Conservation (phyloP, 1,140 invertebrate genomes). For the Portunus trituberculatus region DNA sequence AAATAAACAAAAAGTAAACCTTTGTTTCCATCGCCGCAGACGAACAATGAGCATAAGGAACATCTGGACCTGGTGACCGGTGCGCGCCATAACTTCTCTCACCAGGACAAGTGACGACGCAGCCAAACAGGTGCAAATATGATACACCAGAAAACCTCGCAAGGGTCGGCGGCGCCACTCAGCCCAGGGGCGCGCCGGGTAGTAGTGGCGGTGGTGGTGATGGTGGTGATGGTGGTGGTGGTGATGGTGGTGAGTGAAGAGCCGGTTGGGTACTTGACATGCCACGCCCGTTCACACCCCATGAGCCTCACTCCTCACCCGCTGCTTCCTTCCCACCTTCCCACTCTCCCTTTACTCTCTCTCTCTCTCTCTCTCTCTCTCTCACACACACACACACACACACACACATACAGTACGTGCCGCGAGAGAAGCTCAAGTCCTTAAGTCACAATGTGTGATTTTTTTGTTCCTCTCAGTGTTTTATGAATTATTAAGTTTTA, state of each 20-base stretch:
- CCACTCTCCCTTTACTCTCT: not conserved
- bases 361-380: conserved; percentile 34
- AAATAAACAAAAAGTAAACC: too few species aligned
- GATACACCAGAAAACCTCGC: not conserved
- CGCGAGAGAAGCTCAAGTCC: not conserved
- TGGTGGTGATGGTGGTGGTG: not conserved
- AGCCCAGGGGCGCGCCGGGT: not conserved
- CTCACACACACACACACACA: not conserved
- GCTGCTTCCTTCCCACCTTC: not conserved
- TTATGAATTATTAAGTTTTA: not conserved
- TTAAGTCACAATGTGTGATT: not conserved
- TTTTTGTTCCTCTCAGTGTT: not conserved
- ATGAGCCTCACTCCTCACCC: not conserved
- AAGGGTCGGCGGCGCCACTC: too few species aligned
- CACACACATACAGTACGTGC: not conserved
- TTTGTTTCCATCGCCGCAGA: too few species aligned
- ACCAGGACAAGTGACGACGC: not conserved
- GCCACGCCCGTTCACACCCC: not conserved
- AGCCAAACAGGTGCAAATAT: conserved; percentile 7
- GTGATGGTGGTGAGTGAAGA: not conserved
- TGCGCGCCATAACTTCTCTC: too few species aligned
- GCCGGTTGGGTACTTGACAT: not conserved
- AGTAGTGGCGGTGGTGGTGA: too few species aligned
- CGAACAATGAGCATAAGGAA: too few species aligned
- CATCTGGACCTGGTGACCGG: too few species aligned